Evolutionary conservation across 30 jellyfish, hydroid and myxozoan species (phyloP), one percentile per base, ranked within the genome.

Genomic region (Turritopsis rubra): DNA sequence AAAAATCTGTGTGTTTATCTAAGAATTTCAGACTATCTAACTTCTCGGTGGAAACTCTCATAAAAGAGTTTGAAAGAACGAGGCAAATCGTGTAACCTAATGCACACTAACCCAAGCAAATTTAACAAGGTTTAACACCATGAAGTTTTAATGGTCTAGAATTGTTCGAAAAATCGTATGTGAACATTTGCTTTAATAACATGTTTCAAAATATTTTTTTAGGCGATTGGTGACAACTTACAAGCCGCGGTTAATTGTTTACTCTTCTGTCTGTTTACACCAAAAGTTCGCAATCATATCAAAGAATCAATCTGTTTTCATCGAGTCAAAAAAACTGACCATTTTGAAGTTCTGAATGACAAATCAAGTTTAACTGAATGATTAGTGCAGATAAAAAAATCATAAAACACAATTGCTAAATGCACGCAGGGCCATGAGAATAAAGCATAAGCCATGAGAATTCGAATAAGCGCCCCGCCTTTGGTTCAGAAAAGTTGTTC

Each of bases 161-260:
- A n/a, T n/a, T n/a, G n/a, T n/a, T n/a, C n/a, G n/a, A n/a, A n/a
- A n/a, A n/a, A n/a, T n/a, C n/a, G n/a, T n/a, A n/a, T n/a, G n/a
- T n/a, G n/a, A n/a, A n/a, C n/a, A n/a, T n/a, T n/a, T n/a, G n/a
- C n/a, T n/a, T n/a, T n/a, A n/a, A n/a, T n/a, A n/a, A n/a, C n/a
- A n/a, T n/a, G n/a, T n/a, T n/a, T n/a, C n/a, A n/a, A n/a, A n/a
- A n/a, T n/a, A n/a, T 41, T 75, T 60, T 30, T 85, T 18, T 75
- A 91, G 97, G 93, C 96, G 5, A 66, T 91, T 21, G 97, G 97
- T 27, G 96, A 86, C 86, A 91, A 90, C 54, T 71, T 79, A 0
- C 96, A 91, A 79, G 97, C 96, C 16, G 71, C 80, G 20, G 78
- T 87, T 79, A 91, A 91, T 86, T 91, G 96, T 86, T 52, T 91